Conservation (phyloP, 2,797 vertebrate species). For the Gymnoscopelus microlampas region DNA sequence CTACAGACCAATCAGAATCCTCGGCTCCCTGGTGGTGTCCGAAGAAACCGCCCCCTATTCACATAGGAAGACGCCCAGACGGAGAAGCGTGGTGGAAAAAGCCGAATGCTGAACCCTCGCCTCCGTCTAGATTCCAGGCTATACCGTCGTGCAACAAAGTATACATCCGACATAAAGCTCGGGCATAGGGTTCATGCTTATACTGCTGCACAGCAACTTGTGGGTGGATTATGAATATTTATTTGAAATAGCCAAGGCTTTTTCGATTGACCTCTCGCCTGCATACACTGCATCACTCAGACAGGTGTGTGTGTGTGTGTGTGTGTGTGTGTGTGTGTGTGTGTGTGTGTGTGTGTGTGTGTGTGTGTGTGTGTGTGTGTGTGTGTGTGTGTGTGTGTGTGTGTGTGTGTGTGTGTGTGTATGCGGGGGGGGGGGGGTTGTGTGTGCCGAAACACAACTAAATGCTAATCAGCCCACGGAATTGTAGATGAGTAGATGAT, state of each 20-base stretch:
- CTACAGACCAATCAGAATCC: no score
- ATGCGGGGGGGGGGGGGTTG: not conserved
- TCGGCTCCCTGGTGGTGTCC: no score
- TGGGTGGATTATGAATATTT: conserved; percentile 56
- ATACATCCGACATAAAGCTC: conserved; percentile 14
- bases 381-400: conserved; percentile 1
- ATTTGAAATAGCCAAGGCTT: conserved; percentile 23
- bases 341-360: conserved; percentile 11
- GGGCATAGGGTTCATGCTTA: conserved; percentile 39
- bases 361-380: not conserved
- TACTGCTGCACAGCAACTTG: conserved; percentile 26
- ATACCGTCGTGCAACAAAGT: no score
- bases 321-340: conserved; percentile 1
- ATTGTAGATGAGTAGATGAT: not conserved
- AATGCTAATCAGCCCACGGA: conserved; percentile 18
- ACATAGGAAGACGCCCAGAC: no score
- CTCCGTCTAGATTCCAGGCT: no score
- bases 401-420: conserved; percentile 2
- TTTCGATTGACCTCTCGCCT: conserved; percentile 44
- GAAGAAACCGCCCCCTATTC: no score
- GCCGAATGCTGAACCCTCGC: no score
- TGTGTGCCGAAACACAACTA: conserved; percentile 11
- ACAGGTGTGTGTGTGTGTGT: conserved; percentile 18
- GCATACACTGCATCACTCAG: conserved; percentile 24
- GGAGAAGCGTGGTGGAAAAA: no score